Base-by-base conservation (phyloP, 2,888 invertebrate species). In the Nyleta sp. region DNA sequence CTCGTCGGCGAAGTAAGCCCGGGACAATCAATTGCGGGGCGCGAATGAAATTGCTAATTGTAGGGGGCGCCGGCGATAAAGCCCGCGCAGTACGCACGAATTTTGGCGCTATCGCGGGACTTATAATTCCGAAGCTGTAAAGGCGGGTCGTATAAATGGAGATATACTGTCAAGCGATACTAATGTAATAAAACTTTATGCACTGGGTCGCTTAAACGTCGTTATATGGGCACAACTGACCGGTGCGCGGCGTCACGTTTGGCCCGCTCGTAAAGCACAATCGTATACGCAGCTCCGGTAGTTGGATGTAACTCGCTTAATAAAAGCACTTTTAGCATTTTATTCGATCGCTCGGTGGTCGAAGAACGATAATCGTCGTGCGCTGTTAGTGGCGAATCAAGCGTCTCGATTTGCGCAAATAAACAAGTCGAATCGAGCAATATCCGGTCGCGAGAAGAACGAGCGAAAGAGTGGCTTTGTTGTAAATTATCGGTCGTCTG, bases 161-260 rank as follows among this genome's bases (percentile, higher is more conserved):
- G 38, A 68, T 57, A 57, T 57, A 68, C 57, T 20, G 67, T 35
- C 46, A 57, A 35, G 55, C 67, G 55, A 67, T 67, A 67, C 55
- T 48, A 67, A 67, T 67, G 46, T 67, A 67, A 67, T 67, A 57
- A 67, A 67, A 67, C 42, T 67, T 67, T 67, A 67, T 46, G 46
- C 46, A 67, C 35, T 48, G 48, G 35, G 31, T 55, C 46, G 57
- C 40, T 68, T 68, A 68, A 59, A 38, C 38, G 57, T 20, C 68
- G 68, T 57, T 68, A 59, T 59, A 59, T 22, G 59, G 48, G 33
- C 31, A 40, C 22, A 40, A 50, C 42, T 68, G 68, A 50, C 22
- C 33, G 33, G 33, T 42, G 57, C 55, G 35, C 33, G 33, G 33
- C 52, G 57, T 68, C 46, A 57, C 67, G 67, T 68, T 70, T 60